Evolutionary conservation across 2,797 vertebrate genomes (phyloP), one percentile per base, ranked within the genome.

Genomic region (Ciconia nigra): DNA sequence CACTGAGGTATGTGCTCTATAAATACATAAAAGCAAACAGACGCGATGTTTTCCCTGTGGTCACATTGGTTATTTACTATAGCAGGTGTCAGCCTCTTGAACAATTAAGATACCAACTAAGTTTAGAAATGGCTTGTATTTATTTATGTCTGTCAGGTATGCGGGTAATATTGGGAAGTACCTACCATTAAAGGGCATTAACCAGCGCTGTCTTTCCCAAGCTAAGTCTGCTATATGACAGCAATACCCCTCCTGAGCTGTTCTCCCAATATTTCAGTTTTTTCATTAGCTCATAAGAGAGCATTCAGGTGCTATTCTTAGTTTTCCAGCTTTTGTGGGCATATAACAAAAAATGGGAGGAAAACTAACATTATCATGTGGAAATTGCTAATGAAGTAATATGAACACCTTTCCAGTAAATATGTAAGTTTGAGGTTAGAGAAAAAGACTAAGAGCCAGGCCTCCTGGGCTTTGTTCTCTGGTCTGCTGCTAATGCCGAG

Each of bases 11-110:
- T 58, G 47, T 95, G 80, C 58, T 91, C 55, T 88, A 61, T 91
- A 96, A 87, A 81, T 77, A 96, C 52, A 67, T 79, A 59, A 95
- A 82, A 77, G 61, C 66, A 95, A 92, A 90, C 37, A 91, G 84
- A 70, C 70, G 47, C 1, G 0, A 20, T 85, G 70, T 73, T 97
- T 96, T 85, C 46, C 41, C 83, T 83, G 57, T 78, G 91, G 78
- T 57, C 67, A 87, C 12, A 2, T 10, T 73, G 41, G 61, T 54
- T 92, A 77, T 93, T 95, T 92, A 74, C 78, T 90, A 29, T 52
- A 83, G 74, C 65, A 83, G 81, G 52, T 91, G 83, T 80, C 93
- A 92, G 49, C 51, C 63, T 92, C 87, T 74, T 42, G 51, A 91
- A 69, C 26, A 91, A 87, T 88, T 82, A 74, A 74, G 79, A 87